Conservation (phyloP, 1,140 invertebrate genomes). For the Drosophila paulistorum region DNA sequence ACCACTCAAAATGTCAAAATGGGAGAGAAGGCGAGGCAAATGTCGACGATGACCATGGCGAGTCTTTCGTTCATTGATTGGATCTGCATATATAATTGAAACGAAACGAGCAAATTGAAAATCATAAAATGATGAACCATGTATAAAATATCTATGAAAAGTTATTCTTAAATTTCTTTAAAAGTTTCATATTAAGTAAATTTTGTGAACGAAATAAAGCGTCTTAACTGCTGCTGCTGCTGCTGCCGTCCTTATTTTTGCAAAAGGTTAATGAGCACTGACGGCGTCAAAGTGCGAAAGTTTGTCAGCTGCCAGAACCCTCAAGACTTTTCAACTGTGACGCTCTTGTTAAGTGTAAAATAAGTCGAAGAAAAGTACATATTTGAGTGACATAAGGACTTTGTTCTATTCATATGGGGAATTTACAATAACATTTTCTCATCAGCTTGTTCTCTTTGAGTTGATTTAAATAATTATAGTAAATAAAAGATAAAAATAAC, state of each 20-base stretch:
- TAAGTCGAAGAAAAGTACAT: background rate
- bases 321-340: slow-evolving; percentile 4
- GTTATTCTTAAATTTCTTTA: background rate
- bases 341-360: background rate
- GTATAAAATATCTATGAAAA: slow-evolving; percentile 16
- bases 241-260: slow-evolving; percentile 1
- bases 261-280: slow-evolving; percentile 57
- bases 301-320: slow-evolving; percentile 19
- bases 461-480: no score
- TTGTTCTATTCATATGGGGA: background rate
- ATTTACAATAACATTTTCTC: no score
- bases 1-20: slow-evolving; percentile 71
- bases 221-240: background rate
- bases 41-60: background rate
- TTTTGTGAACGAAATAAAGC: slow-evolving; percentile 4
- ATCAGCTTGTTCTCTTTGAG: background rate
- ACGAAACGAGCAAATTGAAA: slow-evolving; percentile 41
- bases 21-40: slow-evolving; percentile 25
- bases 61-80: slow-evolving; percentile 55
- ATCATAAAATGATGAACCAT: slow-evolving; percentile 24
- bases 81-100: slow-evolving; percentile 64
- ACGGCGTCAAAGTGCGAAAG: slow-evolving; percentile 42
- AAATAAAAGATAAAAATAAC: no score
- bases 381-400: slow-evolving; percentile 4
- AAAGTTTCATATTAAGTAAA: background rate